A percentile compares a stretch with the other conserved stretches of the same genome.
These are phyloP conservation scores for Drosophila atroscutellata DNA, from an alignment of 2,888 invertebrate species.

Conservation along the genomic window DNA sequence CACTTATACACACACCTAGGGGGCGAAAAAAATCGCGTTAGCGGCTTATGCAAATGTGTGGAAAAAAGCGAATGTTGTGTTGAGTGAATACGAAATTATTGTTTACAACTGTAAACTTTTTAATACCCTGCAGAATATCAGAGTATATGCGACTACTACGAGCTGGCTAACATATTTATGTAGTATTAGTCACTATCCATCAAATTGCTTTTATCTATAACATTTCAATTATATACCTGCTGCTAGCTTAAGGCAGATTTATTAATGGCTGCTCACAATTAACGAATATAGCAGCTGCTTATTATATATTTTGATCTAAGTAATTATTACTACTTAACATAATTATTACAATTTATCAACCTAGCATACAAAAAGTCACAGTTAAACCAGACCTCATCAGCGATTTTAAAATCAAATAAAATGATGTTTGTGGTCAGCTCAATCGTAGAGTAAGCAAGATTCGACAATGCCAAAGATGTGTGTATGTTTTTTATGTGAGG, in stretches of 20 bases:
- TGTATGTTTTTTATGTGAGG: constrained; percentile 29
- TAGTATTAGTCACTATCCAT: not conserved
- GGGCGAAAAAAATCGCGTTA: constrained; percentile 75
- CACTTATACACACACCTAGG: constrained; percentile 33
- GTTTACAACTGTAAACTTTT: constrained; percentile 79
- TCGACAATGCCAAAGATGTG: constrained; percentile 8
- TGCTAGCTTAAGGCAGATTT: not conserved
- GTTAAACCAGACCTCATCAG: fast-evolving
- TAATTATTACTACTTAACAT: not conserved
- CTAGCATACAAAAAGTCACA: not conserved
- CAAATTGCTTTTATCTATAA: not conserved
- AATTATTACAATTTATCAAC: not conserved
- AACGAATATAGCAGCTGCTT: not conserved
- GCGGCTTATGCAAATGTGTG: constrained; percentile 79
- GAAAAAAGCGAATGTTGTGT: constrained; percentile 70
- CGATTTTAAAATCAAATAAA: not conserved
- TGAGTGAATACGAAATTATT: constrained; percentile 82
- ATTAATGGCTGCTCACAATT: too few species aligned
- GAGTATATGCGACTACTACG: not conserved
- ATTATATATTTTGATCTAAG: not conserved
- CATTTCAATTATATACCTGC: not conserved
- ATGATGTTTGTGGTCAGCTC: too few species aligned
- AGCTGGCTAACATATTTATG: not conserved
- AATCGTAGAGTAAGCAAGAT: constrained; percentile 12
- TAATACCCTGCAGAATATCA: constrained; percentile 27